A percentile compares a stretch with the other conserved stretches of the same genome.
These are phyloP conservation scores for Drosophila fuyamai DNA, from an alignment of 1,140 invertebrate genomes.

Conservation along the genomic window DNA sequence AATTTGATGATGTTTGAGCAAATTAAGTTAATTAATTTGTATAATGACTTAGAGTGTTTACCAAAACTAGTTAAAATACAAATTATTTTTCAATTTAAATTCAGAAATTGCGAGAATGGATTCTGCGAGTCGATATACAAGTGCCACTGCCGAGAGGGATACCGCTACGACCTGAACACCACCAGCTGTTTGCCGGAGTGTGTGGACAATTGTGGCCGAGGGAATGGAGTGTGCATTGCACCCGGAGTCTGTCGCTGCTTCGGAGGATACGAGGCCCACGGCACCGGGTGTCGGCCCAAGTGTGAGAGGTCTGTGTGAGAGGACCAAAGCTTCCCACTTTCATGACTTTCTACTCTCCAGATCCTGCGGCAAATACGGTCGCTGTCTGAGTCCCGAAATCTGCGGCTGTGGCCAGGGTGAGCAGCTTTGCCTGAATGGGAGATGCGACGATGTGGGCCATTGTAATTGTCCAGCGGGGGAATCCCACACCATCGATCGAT, in stretches of 20 bases:
- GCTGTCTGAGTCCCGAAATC: constrained; percentile 64
- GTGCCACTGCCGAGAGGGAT: constrained; percentile 87
- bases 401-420: constrained; percentile 61
- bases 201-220: constrained; percentile 77
- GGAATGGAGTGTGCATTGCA: constrained; percentile 85
- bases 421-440: constrained; percentile 54
- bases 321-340: neutral
- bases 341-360: constrained; percentile 16
- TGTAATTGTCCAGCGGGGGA: constrained; percentile 56
- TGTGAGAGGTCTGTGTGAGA: constrained; percentile 50
- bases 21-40: no score
- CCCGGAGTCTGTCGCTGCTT: constrained; percentile 87
- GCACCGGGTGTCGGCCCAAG: constrained; percentile 60
- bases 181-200: constrained; percentile 77
- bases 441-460: constrained; percentile 54
- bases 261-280: constrained; percentile 85
- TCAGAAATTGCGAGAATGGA: constrained; percentile 86
- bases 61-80: neutral
- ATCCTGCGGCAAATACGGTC: constrained; percentile 67
- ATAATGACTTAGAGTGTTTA: no score
- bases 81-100: neutral
- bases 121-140: constrained; percentile 86
- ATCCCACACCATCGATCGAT: constrained; percentile 66
- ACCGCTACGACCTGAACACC: constrained; percentile 85
- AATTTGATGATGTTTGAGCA: no score